Evolutionary conservation across 2,888 invertebrate genomes (phyloP).

Genomic region (Neoscelio sp.): DNA sequence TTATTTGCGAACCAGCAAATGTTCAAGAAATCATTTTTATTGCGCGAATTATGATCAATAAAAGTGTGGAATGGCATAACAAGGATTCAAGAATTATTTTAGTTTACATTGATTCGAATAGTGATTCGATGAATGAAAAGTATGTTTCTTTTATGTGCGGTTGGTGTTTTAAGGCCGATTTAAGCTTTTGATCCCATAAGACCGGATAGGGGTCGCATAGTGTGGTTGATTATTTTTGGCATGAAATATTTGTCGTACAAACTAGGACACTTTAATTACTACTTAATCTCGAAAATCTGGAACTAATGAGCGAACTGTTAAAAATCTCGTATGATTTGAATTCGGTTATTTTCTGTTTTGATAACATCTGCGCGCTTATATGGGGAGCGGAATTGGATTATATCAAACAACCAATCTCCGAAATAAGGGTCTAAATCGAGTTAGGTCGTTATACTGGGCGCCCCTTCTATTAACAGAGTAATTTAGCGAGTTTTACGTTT

Average conservation of each 20-base stretch:
- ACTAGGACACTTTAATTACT: constrained; percentile 2
- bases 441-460: constrained; percentile 33
- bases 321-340: too few species aligned
- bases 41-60: constrained; percentile 52
- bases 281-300: constrained; percentile 25
- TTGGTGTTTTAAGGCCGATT: too few species aligned
- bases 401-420: constrained; percentile 45
- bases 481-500: constrained; percentile 43
- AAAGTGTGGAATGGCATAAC: constrained; percentile 35
- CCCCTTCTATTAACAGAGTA: constrained; percentile 32
- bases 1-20: constrained; percentile 54
- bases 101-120: constrained; percentile 20
- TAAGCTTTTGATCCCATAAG: too few species aligned
- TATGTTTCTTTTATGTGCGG: neutral
- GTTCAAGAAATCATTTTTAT: constrained; percentile 53
- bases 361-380: constrained; percentile 27
- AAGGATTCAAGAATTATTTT: constrained; percentile 12
- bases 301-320: too few species aligned
- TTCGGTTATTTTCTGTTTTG: constrained; percentile 31
- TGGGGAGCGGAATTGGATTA: constrained; percentile 27
- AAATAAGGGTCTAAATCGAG: constrained; percentile 49
- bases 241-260: neutral
- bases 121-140: neutral
- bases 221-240: neutral
- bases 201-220: neutral